phyloP scores from a whole-genome alignment of 2,113 vertebrate genomes.

The Elgaria multicarinata region DNA sequence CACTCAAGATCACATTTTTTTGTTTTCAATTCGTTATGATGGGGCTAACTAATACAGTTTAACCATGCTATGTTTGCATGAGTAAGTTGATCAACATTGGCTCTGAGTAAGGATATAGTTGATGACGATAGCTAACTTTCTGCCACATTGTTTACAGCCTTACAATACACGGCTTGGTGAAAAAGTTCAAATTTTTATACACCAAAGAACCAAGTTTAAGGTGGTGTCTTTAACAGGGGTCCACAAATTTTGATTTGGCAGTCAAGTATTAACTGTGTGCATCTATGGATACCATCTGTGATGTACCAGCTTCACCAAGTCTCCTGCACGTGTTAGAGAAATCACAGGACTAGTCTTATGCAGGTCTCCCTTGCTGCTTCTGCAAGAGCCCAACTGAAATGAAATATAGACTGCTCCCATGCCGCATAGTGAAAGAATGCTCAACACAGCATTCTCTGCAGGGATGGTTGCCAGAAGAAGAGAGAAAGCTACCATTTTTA shows the following conservation, averaged over 20 bases:
- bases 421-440: neutral
- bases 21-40: neutral
- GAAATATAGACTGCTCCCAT: too few species aligned
- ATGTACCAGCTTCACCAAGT: neutral
- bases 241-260: neutral
- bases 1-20: neutral
- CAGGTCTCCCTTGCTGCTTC: neutral
- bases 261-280: neutral
- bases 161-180: neutral
- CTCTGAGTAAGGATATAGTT: neutral
- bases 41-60: neutral
- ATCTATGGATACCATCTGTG: too few species aligned
- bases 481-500: neutral
- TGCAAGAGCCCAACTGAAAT: neutral
- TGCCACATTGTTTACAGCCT: neutral
- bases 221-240: neutral
- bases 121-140: neutral
- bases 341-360: too few species aligned
- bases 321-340: neutral
- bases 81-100: neutral
- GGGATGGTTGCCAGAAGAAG: neutral
- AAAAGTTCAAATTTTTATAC: neutral
- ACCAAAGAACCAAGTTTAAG: neutral
- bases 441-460: neutral
- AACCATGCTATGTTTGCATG: neutral